Evolutionary conservation across 2,113 vertebrate genomes (phyloP), one percentile per base, ranked within the genome.

Genomic region (Sula dactylatra): DNA sequence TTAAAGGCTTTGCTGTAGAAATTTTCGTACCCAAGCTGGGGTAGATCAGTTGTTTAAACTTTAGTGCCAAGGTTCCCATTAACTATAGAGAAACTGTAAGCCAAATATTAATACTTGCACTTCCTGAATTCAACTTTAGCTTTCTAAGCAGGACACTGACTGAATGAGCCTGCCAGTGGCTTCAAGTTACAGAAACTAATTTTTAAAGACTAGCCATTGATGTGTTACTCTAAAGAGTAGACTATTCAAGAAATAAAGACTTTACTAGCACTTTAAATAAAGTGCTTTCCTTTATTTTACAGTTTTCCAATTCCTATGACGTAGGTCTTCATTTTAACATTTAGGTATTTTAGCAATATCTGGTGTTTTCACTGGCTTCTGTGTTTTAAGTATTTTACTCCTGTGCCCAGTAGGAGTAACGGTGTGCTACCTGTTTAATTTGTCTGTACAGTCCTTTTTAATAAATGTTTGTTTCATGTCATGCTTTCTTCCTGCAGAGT

Each of bases 381-480:
- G 80, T 95, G 80, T 93, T 95, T 81, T 79, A 74, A 88, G 21
- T 94, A 88, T 84, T 93, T 94, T 66, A 56, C 77, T 95, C 69
- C 91, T 89, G 34, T 89, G 73, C 62, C 77, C 76, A 32, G 10
- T 50, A 86, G 92, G 88, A 92, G 65, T 92, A 89, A 89, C 45
- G 93, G 49, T 92, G 88, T 93, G 79, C 78, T 90, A 74, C 42
- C 54, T 82, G 80, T 86, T 94, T 77, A 54, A 93, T 93, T 94
- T 89, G 86, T 92, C 81, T 94, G 92, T 92, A 94, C 86, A 84
- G 83, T 85, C 56, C 73, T 96, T 97, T 94, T 94, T 85, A 97
- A 97, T 97, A 97, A 97, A 97, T 40, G 45, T 50, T 86, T 81
- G 82, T 92, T 95, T 94, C 91, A 82, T 56, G 86, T 84, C 80